A percentile compares a stretch with the other conserved stretches of the same genome.
Conservation (phyloP, 1,140 invertebrate genomes). For the Dinothrombium tinctorium region DNA sequence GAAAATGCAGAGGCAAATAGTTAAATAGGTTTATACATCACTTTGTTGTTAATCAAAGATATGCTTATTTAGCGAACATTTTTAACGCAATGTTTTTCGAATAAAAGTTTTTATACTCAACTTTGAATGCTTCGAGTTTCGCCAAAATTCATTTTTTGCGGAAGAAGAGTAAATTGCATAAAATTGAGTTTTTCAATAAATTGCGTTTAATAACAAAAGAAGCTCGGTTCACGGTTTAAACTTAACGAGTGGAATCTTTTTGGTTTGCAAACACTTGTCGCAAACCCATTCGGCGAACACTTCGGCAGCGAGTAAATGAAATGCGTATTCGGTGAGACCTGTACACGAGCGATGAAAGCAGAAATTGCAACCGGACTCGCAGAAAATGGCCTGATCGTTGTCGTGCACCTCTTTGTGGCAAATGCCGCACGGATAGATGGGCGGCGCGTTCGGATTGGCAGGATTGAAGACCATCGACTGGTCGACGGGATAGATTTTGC, state of each 20-base stretch:
- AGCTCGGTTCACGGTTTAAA: constrained; percentile 60
- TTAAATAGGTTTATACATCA: too few species aligned
- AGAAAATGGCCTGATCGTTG: constrained; percentile 91
- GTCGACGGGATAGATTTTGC: constrained; percentile 78
- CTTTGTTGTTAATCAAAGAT: too few species aligned
- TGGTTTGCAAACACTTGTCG: constrained; percentile 79
- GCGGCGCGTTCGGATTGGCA: constrained; percentile 89
- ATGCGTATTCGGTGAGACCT: constrained; percentile 74
- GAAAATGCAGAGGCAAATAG: too few species aligned
- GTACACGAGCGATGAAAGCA: constrained; percentile 90
- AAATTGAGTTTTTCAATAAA: too few species aligned
- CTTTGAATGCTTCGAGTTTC: too few species aligned
- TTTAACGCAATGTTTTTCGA: too few species aligned
- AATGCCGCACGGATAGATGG: constrained; percentile 81
- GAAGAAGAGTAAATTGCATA: too few species aligned
- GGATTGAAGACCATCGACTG: constrained; percentile 95
- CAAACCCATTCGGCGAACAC: constrained; percentile 96
- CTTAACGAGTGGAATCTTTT: constrained; percentile 78
- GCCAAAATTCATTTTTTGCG: too few species aligned
- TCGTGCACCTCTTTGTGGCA: constrained; percentile 97
- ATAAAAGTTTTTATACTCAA: too few species aligned
- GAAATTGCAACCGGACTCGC: constrained; percentile 95
- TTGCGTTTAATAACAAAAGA: too few species aligned
- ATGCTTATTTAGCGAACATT: too few species aligned
- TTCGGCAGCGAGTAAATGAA: constrained; percentile 71